Evolutionary conservation across 2,797 vertebrate genomes (phyloP).

Genomic region (Neoniphon sammara): DNA sequence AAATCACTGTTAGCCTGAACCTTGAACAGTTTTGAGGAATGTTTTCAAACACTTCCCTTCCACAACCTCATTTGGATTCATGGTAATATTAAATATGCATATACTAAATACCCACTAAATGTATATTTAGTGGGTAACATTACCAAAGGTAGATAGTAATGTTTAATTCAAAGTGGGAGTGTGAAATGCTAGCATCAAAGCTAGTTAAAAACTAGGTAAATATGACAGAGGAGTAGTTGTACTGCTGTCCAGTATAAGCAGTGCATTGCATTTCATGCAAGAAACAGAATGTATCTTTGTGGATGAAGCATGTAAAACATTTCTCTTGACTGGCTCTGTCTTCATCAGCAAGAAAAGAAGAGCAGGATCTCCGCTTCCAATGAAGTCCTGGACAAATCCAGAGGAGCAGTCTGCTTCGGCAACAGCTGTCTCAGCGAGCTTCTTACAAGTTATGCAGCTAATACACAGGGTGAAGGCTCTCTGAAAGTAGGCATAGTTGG

Average conservation of each 20-base stretch:
- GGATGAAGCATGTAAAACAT: background rate
- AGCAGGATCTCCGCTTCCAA: slow-evolving; percentile 65
- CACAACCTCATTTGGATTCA: no score
- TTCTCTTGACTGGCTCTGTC: background rate
- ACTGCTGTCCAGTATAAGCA: no score
- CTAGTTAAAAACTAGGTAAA: background rate
- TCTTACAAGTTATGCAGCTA: slow-evolving; percentile 76
- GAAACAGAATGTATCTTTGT: background rate
- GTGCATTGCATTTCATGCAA: no score
- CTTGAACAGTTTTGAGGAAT: no score
- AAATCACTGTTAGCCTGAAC: no score
- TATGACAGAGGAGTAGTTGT: background rate
- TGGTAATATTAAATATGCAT: no score
- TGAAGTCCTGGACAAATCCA: slow-evolving; percentile 74
- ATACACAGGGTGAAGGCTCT: slow-evolving; percentile 55
- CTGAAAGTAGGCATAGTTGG: slow-evolving; percentile 92
- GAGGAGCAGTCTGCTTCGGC: slow-evolving; percentile 81
- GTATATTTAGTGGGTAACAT: background rate
- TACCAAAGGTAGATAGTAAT: no score
- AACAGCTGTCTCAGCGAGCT: slow-evolving; percentile 82
- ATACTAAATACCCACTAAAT: no score
- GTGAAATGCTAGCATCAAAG: no score
- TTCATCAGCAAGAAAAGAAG: slow-evolving; percentile 78
- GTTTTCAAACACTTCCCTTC: no score
- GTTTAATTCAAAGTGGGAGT: no score